These are phyloP conservation scores for Pelosia muscerda DNA, from an alignment of 2,888 invertebrate genomes.

Conservation along the genomic window DNA sequence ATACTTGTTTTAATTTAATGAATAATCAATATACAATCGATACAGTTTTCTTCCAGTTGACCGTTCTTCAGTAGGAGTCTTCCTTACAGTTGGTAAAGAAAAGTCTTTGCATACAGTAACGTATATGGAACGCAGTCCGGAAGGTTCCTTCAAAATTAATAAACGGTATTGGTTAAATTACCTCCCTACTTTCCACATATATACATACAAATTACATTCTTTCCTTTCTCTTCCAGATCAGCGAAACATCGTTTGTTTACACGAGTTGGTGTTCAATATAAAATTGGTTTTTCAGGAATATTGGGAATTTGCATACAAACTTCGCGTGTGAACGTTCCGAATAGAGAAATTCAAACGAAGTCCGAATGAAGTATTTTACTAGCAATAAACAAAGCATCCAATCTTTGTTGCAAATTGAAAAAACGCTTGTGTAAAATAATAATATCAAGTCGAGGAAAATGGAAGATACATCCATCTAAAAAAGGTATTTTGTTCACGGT, in stretches of 20 bases:
- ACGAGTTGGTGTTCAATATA: slow-evolving; percentile 39
- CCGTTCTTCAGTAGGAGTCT: neutral
- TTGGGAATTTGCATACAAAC: slow-evolving; percentile 41
- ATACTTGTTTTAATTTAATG: neutral
- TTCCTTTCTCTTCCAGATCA: slow-evolving; percentile 30
- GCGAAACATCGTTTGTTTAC: slow-evolving; percentile 41
- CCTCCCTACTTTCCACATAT: neutral
- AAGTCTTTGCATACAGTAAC: neutral
- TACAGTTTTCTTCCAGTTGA: no score
- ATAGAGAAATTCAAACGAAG: slow-evolving; percentile 33
- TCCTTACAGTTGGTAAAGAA: neutral
- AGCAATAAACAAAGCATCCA: neutral
- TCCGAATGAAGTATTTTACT: slow-evolving; percentile 31
- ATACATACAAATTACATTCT: slow-evolving; percentile 16
- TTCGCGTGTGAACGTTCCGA: slow-evolving; percentile 33
- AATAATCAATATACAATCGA: no score
- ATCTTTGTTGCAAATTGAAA: neutral
- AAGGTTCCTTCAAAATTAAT: slow-evolving; percentile 13
- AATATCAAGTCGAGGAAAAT: neutral
- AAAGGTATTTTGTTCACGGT: neutral
- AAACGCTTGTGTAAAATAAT: neutral
- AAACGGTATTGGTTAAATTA: slow-evolving; percentile 8
- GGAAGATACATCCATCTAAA: neutral
- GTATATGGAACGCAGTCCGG: neutral
- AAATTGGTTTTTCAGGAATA: slow-evolving; percentile 51